Evolutionary conservation across 2,797 vertebrate species (phyloP), one percentile per base, ranked within the genome.

Genomic region (Fratercula arctica): DNA sequence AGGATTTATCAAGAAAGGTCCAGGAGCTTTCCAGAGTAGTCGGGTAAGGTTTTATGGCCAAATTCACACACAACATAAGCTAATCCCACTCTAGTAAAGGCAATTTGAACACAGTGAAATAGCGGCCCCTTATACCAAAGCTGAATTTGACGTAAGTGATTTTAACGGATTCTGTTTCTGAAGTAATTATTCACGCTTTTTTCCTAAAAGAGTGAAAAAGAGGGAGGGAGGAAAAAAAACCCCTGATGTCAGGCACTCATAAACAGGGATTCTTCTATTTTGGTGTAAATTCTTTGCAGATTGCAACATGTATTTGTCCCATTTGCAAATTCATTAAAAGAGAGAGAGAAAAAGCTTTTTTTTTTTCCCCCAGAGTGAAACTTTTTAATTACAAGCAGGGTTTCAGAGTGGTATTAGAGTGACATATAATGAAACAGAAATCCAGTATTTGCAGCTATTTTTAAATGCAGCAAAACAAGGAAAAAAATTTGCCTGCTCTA

Each of bases 221-320:
- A 72, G 13, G 7, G 56, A 81, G 25, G 19, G 16, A 48, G 11
- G 9, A 35, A 86, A 61, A 72, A 86, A 67, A 76, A 16, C 2
- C 26, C 26, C 37, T 48, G 51, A 79, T 57, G 46, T 87, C 73
- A 92, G 46, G 51, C n/a, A 73, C n/a, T 77, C 64, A 53, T n/a
- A 57, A 87, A 69, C 18, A 91, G 13, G 10, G 24, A 77, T 86
- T 74, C 45, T 90, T 92, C 67, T 72, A 14, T 81, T 85, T 80
- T 91, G 57, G 54, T 94, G 73, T 57, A 84, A 85, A 89, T 69
- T 83, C 54, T 86, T 77, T 39, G n/a, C 68, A 95, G 79, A 85
- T 53, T 94, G 63, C 35, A 82, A 59, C 43, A 82, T 28, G 51
- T 13, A 51, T 92, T 82, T 80, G 41, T 83, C 50, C 63, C 48